These are phyloP conservation scores for Trissolcus japonicus DNA, from an alignment of 2,888 invertebrate genomes.

Conservation along the genomic window DNA sequence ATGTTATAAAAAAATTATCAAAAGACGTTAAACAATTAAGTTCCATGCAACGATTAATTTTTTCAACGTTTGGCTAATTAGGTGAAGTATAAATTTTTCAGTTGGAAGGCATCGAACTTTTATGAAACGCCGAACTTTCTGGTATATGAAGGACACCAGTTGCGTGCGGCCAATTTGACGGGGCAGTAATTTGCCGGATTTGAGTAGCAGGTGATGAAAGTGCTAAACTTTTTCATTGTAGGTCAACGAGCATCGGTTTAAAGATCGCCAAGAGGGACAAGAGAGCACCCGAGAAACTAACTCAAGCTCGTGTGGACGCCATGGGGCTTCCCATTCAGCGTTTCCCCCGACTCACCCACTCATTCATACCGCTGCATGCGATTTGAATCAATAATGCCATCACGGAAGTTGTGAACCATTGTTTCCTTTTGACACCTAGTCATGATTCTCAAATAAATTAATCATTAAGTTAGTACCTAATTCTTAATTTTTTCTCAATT, in stretches of 20 bases:
- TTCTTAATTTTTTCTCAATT: too few species aligned
- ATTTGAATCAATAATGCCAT: conserved; percentile 73
- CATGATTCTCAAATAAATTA: too few species aligned
- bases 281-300: conserved; percentile 38
- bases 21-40: too few species aligned
- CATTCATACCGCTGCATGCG: conserved; percentile 73
- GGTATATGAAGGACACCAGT: too few species aligned
- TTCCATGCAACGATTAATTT: too few species aligned
- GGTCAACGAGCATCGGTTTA: conserved; percentile 44
- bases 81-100: too few species aligned
- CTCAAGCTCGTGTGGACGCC: conserved; percentile 65
- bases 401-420: conserved; percentile 40
- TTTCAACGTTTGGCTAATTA: too few species aligned
- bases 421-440: conserved; percentile 9
- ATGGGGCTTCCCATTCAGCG: conserved; percentile 71
- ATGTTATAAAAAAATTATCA: too few species aligned
- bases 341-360: conserved; percentile 69
- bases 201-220: conserved; percentile 37
- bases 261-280: conserved; percentile 45
- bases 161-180: too few species aligned
- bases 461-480: too few species aligned
- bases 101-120: too few species aligned
- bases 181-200: conserved; percentile 1
- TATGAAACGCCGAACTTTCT: too few species aligned
- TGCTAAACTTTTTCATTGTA: conserved; percentile 36